A percentile compares a stretch with the other conserved stretches of the same genome.
Evolutionary conservation across 2,113 vertebrate genomes (phyloP).

Genomic region (Megaptera novaeangliae): DNA sequence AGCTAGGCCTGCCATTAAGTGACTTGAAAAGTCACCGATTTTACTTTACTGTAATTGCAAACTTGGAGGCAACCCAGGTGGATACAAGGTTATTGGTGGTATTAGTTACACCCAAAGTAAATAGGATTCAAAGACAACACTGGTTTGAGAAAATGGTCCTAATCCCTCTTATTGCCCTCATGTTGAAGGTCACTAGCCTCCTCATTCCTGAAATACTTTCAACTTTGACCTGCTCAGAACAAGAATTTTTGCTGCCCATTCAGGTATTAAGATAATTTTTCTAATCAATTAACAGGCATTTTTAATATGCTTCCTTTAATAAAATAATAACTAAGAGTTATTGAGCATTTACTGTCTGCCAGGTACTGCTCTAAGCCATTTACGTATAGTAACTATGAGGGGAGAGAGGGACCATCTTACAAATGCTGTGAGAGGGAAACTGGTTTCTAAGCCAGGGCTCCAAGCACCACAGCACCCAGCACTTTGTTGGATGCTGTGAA

Average conservation of each 20-base stretch:
- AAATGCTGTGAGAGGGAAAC: neutral
- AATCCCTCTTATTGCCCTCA: neutral
- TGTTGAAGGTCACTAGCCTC: neutral
- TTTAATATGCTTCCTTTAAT: neutral
- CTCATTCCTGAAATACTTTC: neutral
- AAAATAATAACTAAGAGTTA: neutral
- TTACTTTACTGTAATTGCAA: neutral
- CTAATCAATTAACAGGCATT: neutral
- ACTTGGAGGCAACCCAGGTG: neutral
- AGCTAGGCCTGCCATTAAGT: neutral
- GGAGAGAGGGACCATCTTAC: neutral
- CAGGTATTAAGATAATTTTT: neutral
- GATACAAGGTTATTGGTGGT: neutral
- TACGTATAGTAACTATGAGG: neutral
- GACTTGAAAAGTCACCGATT: neutral
- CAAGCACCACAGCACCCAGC: neutral
- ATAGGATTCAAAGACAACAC: neutral
- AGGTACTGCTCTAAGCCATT: neutral
- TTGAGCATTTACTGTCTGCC: neutral
- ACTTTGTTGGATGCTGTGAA: neutral
- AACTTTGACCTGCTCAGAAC: neutral
- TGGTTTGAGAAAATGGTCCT: neutral
- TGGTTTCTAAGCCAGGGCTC: neutral
- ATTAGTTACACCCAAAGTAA: neutral
- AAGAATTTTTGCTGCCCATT: neutral